Evolutionary conservation across 2,797 vertebrate genomes (phyloP).

Genomic region (Sebastes steindachneri): DNA sequence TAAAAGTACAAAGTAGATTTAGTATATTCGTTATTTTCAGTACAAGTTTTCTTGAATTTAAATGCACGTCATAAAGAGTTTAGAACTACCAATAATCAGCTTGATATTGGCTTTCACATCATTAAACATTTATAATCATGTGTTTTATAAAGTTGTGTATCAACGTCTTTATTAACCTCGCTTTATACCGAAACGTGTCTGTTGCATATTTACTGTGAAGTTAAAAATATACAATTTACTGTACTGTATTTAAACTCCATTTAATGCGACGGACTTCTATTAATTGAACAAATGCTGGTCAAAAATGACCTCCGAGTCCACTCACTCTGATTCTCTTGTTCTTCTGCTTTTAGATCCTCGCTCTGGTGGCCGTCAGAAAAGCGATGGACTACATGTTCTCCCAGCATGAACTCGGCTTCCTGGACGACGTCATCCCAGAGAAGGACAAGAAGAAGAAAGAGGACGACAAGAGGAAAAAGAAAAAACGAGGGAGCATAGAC

Average conservation of each 20-base stretch:
- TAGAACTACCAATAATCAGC: not conserved
- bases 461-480: constrained; percentile 96
- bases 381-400: constrained; percentile 97
- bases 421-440: constrained; percentile 98
- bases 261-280: not conserved
- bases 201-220: not conserved
- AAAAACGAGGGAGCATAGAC: constrained; percentile 89
- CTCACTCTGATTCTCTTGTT: not conserved
- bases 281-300: not conserved
- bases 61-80: not conserved
- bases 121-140: not conserved
- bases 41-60: no score
- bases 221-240: not conserved
- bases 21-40: not conserved
- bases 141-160: not conserved
- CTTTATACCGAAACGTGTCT: not conserved
- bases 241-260: not conserved
- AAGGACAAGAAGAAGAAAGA: constrained; percentile 99
- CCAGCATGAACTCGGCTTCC: constrained; percentile 95
- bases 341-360: constrained; percentile 88
- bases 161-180: not conserved
- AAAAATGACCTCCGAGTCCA: not conserved
- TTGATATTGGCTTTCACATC: not conserved
- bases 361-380: constrained; percentile 96
- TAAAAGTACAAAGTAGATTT: not conserved